Base-by-base conservation (phyloP, 2,797 vertebrate species). In the Epinephelus malabaricus region DNA sequence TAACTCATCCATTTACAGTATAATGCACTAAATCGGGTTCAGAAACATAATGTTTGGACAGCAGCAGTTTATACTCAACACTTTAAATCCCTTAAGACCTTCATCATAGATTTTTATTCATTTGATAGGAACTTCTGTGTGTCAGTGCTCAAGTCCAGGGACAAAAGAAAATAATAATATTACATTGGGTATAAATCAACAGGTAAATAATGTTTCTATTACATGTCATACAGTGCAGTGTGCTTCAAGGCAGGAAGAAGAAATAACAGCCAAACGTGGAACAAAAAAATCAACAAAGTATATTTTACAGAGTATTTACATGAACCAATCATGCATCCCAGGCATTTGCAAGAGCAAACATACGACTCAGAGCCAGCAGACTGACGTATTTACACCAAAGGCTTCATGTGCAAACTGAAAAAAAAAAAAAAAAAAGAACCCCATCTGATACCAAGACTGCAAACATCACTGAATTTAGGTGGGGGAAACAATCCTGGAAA, bases 231-330 rank as follows among this genome's bases (percentile, higher is more conserved):
- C 58, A 81, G 74, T 87, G 85, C 81, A 47, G 66, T 62, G 88
- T 79, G 72, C 63, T 80, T 79, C 59, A 81, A 87, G 73, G 76
- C 79, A 83, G 51, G 53, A 55, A 53, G 25, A 46, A 67, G 21
- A 81, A 59, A 82, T 68, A 50, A 78, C 40, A 68, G 62, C 59
- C 21, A 49, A 56, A 53, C 18, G 38, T 69, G 64, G 53, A 72
- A 77, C 58, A 73, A 62, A 59, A 47, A 64, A 43, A 12, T 53
- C 6, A 27, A 69, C 14, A 45, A 45, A 78, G 76, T 50, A 72
- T 81, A 85, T 76, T 43, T 27, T 79, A 88, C 69, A 87, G 46
- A 78, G 65, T 88, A 88, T 91, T 88, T 91, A 91, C 91, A 92
- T 27, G 18, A 78, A 75, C 56, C 51, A 38, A 38, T 82, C 55